Conservation (phyloP, 2,797 vertebrate genomes). For the Cossypha caffra region DNA sequence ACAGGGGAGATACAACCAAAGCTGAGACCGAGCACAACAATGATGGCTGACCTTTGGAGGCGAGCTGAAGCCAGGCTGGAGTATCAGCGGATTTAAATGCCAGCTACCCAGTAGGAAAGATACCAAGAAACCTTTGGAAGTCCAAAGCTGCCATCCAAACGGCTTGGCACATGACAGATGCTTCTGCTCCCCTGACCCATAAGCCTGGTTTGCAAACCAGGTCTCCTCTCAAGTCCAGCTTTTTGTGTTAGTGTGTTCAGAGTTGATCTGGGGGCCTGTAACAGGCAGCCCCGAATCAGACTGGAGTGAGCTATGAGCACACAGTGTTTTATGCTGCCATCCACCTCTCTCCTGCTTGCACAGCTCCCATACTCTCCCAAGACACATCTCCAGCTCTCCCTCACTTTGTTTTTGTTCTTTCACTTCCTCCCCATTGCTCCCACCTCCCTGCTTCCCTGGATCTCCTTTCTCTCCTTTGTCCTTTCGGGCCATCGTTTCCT, state of each 20-base stretch:
- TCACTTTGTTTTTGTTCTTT: neutral
- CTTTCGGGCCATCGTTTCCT: neutral
- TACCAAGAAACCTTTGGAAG: neutral
- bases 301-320: neutral
- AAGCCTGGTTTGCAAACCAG: neutral
- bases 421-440: neutral
- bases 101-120: neutral
- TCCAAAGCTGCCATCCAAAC: neutral
- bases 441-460: neutral
- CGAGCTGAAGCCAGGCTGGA: neutral
- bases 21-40: neutral
- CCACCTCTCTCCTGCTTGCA: neutral
- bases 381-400: neutral
- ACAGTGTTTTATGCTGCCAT: no score
- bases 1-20: neutral
- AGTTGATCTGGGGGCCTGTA: neutral
- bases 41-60: neutral
- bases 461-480: neutral
- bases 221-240: neutral
- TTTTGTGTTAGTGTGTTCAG: neutral
- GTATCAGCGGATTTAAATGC: neutral
- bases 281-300: neutral
- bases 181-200: neutral
- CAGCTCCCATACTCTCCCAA: neutral
- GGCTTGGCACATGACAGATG: neutral